phyloP scores from a whole-genome alignment of 2,888 invertebrate genomes.

The Coenonympha arcania region DNA sequence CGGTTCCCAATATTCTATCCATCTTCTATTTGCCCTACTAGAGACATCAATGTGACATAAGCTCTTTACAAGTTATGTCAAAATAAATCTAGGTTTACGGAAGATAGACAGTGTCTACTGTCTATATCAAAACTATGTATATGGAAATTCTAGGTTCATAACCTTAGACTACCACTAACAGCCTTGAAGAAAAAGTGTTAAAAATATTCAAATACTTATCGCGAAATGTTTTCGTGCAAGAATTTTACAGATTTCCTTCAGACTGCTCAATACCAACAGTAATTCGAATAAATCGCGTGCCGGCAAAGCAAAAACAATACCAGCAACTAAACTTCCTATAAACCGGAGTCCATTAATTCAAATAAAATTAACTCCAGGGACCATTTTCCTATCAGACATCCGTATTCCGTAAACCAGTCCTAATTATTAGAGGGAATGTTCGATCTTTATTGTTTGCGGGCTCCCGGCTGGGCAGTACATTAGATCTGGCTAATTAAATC shows the following conservation, averaged over 20 bases:
- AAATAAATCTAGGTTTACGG: too few species aligned
- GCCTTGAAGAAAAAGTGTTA: too few species aligned
- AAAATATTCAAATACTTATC: too few species aligned
- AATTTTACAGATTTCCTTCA: not conserved
- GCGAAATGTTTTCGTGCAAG: not conserved
- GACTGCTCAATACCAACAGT: slow-evolving; percentile 15
- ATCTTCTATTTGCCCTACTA: too few species aligned
- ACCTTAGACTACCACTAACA: too few species aligned
- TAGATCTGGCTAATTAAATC: slow-evolving; percentile 69
- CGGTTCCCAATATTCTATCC: too few species aligned
- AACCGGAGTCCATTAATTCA: slow-evolving; percentile 60
- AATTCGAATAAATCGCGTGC: slow-evolving; percentile 26
- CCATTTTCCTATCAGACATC: slow-evolving; percentile 54
- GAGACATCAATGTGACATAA: too few species aligned
- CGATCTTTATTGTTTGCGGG: slow-evolving; percentile 66
- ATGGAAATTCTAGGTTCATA: too few species aligned
- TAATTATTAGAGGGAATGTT: slow-evolving; percentile 67
- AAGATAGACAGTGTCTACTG: not conserved
- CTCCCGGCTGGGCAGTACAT: slow-evolving; percentile 27
- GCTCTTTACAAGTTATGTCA: too few species aligned
- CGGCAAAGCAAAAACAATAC: slow-evolving; percentile 20
- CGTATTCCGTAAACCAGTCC: slow-evolving; percentile 48
- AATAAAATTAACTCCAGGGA: slow-evolving; percentile 52
- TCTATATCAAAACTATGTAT: not conserved
- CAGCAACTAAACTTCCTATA: slow-evolving; percentile 42